phyloP scores from a whole-genome alignment of 2,797 vertebrate genomes.

The Glyptemys insculpta region DNA sequence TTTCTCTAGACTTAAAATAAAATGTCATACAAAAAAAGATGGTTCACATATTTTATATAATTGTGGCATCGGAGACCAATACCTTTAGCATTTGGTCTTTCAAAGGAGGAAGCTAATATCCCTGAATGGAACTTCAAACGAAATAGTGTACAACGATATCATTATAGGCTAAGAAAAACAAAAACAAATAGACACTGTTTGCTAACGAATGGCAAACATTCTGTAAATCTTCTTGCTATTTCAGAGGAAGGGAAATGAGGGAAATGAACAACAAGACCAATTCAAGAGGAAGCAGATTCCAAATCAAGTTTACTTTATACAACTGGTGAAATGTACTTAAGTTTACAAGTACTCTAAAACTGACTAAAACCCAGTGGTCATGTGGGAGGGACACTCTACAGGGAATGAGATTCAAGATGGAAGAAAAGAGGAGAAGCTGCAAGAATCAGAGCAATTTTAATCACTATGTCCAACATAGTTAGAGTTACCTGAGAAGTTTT shows the following conservation, averaged over 20 bases:
- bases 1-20: background rate
- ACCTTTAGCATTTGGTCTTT: accelerated
- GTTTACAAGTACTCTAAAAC: background rate
- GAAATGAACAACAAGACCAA: background rate
- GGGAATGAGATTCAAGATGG: background rate
- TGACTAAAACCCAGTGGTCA: background rate
- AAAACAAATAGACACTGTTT: background rate
- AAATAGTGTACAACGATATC: background rate
- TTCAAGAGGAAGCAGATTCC: background rate
- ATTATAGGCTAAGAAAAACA: background rate
- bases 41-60: background rate
- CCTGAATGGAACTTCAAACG: accelerated
- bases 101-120: background rate
- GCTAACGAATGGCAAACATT: background rate
- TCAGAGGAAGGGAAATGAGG: background rate
- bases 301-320: background rate
- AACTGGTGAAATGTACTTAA: background rate
- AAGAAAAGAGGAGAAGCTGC: background rate
- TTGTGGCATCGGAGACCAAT: accelerated
- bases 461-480: background rate
- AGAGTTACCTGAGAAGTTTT: background rate
- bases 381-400: accelerated
- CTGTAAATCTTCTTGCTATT: background rate
- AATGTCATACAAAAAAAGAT: background rate
- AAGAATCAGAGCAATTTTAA: background rate